A percentile compares a stretch with the other conserved stretches of the same genome.
phyloP scores from a whole-genome alignment of 2,113 vertebrate species.

The Podilymbus podiceps region DNA sequence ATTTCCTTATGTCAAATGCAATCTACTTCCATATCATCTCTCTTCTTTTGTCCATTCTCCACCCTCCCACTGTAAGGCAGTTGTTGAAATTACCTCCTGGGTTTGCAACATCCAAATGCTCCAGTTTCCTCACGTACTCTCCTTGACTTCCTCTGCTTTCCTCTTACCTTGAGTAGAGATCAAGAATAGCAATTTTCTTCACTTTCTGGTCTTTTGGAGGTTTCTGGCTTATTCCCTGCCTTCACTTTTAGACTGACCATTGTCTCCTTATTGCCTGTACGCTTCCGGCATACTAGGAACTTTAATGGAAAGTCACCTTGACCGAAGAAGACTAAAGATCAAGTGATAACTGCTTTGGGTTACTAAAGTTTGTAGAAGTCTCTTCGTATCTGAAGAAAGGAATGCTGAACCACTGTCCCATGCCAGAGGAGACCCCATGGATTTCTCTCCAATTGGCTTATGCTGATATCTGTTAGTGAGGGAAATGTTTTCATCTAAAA shows the following conservation, averaged over 20 bases:
- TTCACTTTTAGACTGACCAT: neutral
- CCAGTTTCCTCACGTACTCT: neutral
- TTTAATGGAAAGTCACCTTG: neutral
- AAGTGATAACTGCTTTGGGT: neutral
- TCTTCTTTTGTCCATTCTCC: neutral
- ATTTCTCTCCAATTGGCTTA: neutral
- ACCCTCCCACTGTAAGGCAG: neutral
- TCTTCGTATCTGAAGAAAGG: neutral
- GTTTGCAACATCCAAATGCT: neutral
- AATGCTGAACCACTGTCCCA: neutral
- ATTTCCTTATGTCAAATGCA: neutral
- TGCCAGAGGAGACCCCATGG: fast-evolving
- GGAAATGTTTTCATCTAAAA: neutral
- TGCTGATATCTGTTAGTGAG: neutral
- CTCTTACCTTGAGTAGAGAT: neutral
- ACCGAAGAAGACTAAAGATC: neutral
- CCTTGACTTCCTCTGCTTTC: neutral
- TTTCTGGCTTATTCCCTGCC: neutral
- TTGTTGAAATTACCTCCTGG: neutral
- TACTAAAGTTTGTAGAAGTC: neutral
- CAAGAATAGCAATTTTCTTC: neutral
- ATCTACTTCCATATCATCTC: neutral
- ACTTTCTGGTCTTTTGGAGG: neutral
- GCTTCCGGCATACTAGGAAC: neutral
- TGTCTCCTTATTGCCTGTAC: neutral